Base-by-base conservation (phyloP, 2,797 vertebrate genomes). In the Thunnus albacares region DNA sequence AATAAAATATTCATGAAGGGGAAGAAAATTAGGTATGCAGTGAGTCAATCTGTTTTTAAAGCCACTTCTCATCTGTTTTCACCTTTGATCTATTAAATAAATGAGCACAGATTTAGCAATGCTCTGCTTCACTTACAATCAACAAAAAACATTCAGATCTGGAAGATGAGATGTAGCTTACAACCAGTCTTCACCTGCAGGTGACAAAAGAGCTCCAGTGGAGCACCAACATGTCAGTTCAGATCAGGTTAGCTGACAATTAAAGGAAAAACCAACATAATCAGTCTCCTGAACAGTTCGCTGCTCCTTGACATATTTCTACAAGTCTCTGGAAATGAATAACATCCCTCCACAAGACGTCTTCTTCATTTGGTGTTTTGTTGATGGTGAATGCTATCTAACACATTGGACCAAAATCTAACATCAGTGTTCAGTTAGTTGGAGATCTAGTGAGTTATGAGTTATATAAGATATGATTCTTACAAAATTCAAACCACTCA, bases 11-110 rank as follows among this genome's bases (percentile, higher is more conserved):
- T 22, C 12, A 10, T 41, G 22, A 53, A 14, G 4, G 22, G 20
- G 6, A 8, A 14, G 0, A 0, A 5, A 49, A 13, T 18, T 5
- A 53, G 15, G 26, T 8, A 7, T 13, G 5, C 3, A 0, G 41
- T 33, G 14, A 28, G 4, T 62, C 17, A 53, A 18, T 53, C 52
- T 22, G 38, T 0, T 22, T 11, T 38, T 43, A 12, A 0, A 38
- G 24, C 22, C 35, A 18, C 3, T 22, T 1, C 1, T 52, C 2
- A 14, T 43, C 1, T 17, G 22, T 22, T 63, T 47, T 57, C 12
- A 47, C 59, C 18, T 18, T 68, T 22, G 15, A 66, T 43, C 9
- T 11, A 49, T 35, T 4, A 11, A 56, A 3, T 5, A 22, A 13
- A 11, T 14, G 13, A 43, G 41, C 41, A 43, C 6, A 43, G n/a